These are phyloP conservation scores for Troides helena DNA, from an alignment of 2,888 invertebrate genomes.

Conservation along the genomic window DNA sequence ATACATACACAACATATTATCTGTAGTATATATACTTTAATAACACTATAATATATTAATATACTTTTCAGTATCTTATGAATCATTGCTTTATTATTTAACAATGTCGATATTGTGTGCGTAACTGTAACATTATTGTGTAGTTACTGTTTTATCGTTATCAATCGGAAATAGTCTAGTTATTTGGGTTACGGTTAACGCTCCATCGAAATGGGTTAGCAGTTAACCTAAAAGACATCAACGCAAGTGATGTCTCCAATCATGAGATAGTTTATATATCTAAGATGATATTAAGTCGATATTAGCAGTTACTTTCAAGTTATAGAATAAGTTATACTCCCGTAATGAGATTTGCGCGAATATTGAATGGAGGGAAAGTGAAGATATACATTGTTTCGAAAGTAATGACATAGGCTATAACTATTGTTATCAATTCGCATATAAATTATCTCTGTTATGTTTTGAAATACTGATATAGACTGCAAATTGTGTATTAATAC, in stretches of 20 bases:
- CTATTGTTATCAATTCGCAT: too few species aligned
- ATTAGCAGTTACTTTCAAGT: not conserved
- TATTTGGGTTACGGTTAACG: slow-evolving; percentile 51
- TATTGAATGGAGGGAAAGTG: too few species aligned
- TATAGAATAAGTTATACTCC: not conserved
- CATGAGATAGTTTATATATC: too few species aligned
- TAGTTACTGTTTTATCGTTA: slow-evolving; percentile 43
- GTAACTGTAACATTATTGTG: not conserved
- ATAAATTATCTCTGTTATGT: too few species aligned
- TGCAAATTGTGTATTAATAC: too few species aligned
- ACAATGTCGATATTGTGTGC: not conserved
- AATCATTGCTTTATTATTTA: slow-evolving; percentile 27
- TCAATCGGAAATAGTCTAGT: slow-evolving; percentile 42
- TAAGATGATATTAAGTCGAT: not conserved
- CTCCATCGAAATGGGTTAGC: slow-evolving; percentile 44
- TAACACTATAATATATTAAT: too few species aligned
- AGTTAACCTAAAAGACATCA: slow-evolving; percentile 50
- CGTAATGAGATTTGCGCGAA: too few species aligned
- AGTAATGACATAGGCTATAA: too few species aligned
- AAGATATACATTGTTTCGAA: too few species aligned
- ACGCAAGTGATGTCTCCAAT: slow-evolving; percentile 35
- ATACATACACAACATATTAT: not conserved
- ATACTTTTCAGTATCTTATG: not conserved
- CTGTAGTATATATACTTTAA: not conserved
- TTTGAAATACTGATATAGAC: too few species aligned